Evolutionary conservation across 2,888 invertebrate genomes (phyloP).

Genomic region (Pterostichus madidus): DNA sequence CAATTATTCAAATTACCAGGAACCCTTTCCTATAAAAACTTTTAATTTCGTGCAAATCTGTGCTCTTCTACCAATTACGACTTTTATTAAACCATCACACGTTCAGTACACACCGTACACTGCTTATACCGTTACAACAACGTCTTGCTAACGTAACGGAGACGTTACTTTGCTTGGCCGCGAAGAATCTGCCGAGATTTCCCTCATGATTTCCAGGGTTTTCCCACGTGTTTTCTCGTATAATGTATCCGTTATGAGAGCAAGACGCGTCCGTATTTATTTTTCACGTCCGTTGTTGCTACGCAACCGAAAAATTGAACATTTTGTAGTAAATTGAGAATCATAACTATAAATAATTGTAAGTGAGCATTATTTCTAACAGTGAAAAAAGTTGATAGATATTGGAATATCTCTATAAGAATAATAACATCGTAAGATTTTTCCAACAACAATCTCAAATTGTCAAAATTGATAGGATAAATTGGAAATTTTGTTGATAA

Average conservation of each 20-base stretch:
- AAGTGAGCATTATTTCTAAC: not conserved
- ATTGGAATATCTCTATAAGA: too few relatives aligned
- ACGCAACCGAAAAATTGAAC: constrained; percentile 37
- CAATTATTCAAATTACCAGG: too few relatives aligned
- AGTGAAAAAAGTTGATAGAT: too few relatives aligned
- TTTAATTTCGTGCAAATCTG: not conserved
- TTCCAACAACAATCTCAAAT: too few relatives aligned
- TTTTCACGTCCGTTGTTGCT: constrained; percentile 25
- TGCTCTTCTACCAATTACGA: not conserved
- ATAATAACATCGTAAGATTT: too few relatives aligned
- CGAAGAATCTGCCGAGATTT: constrained; percentile 49
- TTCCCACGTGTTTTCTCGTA: constrained; percentile 35
- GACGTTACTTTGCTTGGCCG: constrained; percentile 6
- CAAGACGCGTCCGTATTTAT: constrained; percentile 39
- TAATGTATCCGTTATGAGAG: constrained; percentile 50
- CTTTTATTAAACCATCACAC: constrained; percentile 17
- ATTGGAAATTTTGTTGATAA: too few relatives aligned
- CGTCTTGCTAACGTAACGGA: not conserved
- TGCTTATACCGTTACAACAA: not conserved
- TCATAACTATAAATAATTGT: not conserved
- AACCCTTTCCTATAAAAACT: not conserved
- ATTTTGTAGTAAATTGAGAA: constrained; percentile 25
- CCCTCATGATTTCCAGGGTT: constrained; percentile 31
- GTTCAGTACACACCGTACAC: not conserved
- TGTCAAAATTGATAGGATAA: too few relatives aligned